phyloP scores from a whole-genome alignment of 2,113 vertebrate genomes.

The Chlamydotis undulata region DNA sequence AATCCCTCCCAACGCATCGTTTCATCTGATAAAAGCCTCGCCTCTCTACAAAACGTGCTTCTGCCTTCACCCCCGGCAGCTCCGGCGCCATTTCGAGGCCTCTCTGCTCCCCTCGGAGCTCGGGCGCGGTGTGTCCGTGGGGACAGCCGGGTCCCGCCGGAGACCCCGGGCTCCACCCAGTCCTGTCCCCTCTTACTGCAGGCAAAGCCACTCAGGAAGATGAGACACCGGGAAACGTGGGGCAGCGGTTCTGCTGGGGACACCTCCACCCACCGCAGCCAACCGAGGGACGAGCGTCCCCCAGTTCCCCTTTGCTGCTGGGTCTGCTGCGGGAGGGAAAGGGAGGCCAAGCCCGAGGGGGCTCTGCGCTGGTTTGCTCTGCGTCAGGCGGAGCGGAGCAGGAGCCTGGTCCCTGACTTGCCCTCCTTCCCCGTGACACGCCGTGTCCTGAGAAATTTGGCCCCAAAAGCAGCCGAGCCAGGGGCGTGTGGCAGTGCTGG shows the following conservation, averaged over 20 bases:
- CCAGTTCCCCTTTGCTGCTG: neutral
- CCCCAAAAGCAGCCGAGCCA: neutral
- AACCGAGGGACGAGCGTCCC: accelerated
- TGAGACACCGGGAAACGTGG: neutral
- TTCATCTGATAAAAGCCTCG: neutral
- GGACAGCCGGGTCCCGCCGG: neutral
- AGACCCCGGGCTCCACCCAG: neutral
- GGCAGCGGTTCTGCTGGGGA: neutral
- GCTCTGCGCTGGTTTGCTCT: neutral
- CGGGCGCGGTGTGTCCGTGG: accelerated
- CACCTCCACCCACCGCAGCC: neutral
- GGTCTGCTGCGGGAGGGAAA: neutral
- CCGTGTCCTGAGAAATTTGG: accelerated
- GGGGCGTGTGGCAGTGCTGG: neutral
- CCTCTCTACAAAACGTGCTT: neutral
- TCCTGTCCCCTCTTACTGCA: neutral
- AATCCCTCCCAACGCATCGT: neutral
- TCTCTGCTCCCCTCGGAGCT: neutral
- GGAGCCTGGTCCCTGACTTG: neutral
- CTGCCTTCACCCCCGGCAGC: neutral
- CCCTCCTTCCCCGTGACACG: accelerated
- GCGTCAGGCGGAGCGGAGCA: neutral
- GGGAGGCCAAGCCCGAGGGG: neutral
- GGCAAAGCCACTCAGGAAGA: neutral
- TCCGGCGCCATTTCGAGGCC: neutral